A percentile compares a stretch with the other conserved stretches of the same genome.
Conservation (phyloP, 2,113 vertebrate genomes). For the Amia ocellicauda region DNA sequence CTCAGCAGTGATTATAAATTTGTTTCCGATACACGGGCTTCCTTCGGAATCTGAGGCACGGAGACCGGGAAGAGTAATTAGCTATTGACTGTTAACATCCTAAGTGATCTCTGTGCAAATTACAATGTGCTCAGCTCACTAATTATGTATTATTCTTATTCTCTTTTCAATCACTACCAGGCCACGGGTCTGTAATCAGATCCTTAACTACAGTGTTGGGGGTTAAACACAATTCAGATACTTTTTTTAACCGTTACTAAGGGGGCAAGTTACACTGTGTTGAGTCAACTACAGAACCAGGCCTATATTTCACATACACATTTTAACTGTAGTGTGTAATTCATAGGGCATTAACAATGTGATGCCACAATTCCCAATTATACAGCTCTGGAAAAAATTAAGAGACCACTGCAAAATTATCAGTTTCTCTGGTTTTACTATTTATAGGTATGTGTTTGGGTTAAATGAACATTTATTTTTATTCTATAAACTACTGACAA, state of each 20-base stretch:
- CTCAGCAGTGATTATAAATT: no score
- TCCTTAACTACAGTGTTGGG: conserved; percentile 36
- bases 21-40: not conserved
- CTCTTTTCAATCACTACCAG: conserved; percentile 41
- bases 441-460: no score
- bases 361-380: no score
- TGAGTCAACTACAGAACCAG: no score
- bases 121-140: conserved; percentile 42
- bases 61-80: conserved; percentile 41
- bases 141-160: conserved; percentile 42
- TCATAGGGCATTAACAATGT: no score
- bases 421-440: no score
- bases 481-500: no score
- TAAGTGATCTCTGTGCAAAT: conserved; percentile 29
- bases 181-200: conserved; percentile 45
- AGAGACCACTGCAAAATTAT: no score
- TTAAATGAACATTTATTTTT: no score
- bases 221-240: conserved; percentile 28
- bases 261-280: not conserved
- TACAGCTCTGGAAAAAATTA: no score
- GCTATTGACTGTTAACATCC: conserved; percentile 46
- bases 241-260: not conserved
- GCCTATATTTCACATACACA: no score
- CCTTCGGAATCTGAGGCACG: not conserved
- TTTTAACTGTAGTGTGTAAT: no score